Evolutionary conservation across 2,113 vertebrate genomes (phyloP).

Genomic region (Sylvietta virens): DNA sequence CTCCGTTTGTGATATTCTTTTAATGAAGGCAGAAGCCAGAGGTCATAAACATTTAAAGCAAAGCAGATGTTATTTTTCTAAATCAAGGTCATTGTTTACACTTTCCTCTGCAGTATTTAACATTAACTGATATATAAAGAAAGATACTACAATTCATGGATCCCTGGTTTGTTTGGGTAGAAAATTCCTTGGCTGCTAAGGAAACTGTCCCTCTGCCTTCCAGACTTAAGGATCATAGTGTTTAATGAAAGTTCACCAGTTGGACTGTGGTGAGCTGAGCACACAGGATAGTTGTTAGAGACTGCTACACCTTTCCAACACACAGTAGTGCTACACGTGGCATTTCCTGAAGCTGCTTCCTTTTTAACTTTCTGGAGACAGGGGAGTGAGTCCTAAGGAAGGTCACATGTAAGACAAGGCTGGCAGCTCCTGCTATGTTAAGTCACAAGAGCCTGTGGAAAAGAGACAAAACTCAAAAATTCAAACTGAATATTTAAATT

Average conservation of each 20-base stretch:
- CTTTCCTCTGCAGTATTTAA: not conserved
- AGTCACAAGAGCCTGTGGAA: not conserved
- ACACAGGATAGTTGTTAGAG: not conserved
- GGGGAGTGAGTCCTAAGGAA: not conserved
- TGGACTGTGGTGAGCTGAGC: not conserved
- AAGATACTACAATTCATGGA: not conserved
- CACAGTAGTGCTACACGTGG: not conserved
- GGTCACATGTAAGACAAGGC: not conserved
- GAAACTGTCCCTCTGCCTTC: not conserved
- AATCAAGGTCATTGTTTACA: not conserved
- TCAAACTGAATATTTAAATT: not conserved
- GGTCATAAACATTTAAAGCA: not conserved
- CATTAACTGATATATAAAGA: not conserved
- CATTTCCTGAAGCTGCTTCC: not conserved
- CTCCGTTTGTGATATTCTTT: not conserved
- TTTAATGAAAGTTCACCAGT: not conserved
- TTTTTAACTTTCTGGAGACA: not conserved
- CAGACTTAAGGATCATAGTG: not conserved
- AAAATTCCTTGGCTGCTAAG: not conserved
- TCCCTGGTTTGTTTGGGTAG: not conserved
- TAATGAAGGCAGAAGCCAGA: not conserved
- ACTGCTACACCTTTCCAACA: not conserved
- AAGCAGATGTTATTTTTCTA: conserved; percentile 32
- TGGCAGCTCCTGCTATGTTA: not conserved
- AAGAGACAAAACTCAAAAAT: not conserved